These are phyloP conservation scores for Pardosa pseudoannulata DNA, from an alignment of 2,888 invertebrate species.

Conservation along the genomic window DNA sequence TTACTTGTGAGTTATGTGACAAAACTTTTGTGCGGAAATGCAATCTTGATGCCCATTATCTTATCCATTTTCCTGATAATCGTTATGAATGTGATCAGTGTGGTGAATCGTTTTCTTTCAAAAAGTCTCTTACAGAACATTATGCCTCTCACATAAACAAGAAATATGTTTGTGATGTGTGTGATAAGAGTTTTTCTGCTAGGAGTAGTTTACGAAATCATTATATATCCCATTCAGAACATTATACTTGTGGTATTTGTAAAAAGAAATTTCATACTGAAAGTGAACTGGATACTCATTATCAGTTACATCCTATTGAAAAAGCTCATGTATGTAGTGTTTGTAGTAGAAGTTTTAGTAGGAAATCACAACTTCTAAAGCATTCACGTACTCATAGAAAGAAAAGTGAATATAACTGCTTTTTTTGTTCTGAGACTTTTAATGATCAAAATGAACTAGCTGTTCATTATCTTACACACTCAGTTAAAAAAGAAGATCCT, in stretches of 20 bases:
- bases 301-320: background rate
- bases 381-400: background rate
- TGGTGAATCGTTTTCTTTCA: background rate
- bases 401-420: background rate
- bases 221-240: constrained; percentile 1
- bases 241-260: background rate
- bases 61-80: constrained; percentile 3
- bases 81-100: constrained; percentile 12
- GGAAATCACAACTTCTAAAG: background rate
- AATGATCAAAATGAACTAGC: background rate
- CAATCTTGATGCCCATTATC: constrained; percentile 22
- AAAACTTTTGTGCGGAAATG: background rate
- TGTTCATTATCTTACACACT: constrained; percentile 1
- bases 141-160: constrained; percentile 1
- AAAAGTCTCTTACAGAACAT: constrained; percentile 1
- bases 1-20: background rate
- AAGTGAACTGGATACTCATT: background rate
- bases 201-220: background rate
- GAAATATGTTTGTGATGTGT: background rate
- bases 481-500: background rate
- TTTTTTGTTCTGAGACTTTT: background rate
- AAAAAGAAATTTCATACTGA: background rate
- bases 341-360: constrained; percentile 4
- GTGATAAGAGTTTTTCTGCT: constrained; percentile 3
- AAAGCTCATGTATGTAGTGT: background rate